These are phyloP conservation scores for Gonatopus flavifemur DNA, from an alignment of 1,140 invertebrate genomes.

Conservation along the genomic window DNA sequence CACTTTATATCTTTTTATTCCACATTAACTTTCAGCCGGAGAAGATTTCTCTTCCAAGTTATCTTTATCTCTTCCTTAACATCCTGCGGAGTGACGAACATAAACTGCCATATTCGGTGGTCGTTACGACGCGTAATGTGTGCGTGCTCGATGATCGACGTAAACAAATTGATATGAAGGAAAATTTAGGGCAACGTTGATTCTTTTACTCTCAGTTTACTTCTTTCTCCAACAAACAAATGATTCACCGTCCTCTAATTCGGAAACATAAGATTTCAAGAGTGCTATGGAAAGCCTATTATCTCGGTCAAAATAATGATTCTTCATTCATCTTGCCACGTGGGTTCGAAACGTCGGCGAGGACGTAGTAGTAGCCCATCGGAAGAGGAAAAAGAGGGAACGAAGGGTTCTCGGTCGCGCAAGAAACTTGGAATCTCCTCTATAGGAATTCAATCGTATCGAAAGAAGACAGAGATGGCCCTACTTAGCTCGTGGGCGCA, in stretches of 20 bases:
- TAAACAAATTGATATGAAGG: conserved; percentile 37
- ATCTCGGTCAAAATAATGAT: no score
- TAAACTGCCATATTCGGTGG: conserved; percentile 37
- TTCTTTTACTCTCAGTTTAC: not conserved
- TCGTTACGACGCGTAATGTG: conserved; percentile 26
- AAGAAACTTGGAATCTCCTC: conserved; percentile 41
- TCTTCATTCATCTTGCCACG: no score
- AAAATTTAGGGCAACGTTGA: not conserved
- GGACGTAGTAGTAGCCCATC: conserved; percentile 17
- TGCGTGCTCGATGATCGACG: conserved; percentile 26
- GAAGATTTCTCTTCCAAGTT: no score
- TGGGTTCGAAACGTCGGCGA: no score
- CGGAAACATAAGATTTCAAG: no score
- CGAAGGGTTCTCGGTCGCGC: conserved; percentile 7
- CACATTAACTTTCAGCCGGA: no score
- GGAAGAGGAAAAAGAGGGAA: conserved; percentile 10
- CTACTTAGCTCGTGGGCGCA: no score
- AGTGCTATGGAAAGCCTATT: no score
- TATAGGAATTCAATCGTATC: no score
- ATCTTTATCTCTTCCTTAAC: no score
- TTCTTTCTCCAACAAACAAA: not conserved
- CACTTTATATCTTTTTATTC: no score
- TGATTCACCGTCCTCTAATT: no score
- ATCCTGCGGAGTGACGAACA: conserved; percentile 31
- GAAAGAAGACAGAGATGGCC: conserved; percentile 12